Conservation (phyloP, 2,797 vertebrate species). For the Gephyroberyx darwinii region DNA sequence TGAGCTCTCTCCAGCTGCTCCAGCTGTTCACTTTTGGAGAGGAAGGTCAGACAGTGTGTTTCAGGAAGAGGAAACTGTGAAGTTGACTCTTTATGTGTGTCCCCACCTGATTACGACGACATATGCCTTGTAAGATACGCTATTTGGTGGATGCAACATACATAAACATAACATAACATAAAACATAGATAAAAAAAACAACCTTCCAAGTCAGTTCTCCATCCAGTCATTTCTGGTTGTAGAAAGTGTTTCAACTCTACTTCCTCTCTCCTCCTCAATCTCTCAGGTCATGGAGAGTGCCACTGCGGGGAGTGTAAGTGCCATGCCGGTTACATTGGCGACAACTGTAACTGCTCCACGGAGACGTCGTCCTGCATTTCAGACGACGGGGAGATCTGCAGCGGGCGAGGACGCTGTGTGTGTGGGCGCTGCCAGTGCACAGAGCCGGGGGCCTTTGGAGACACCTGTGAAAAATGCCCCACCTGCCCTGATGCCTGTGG, state of each 20-base stretch:
- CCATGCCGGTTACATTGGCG: conserved; percentile 89
- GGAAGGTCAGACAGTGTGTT: conserved; percentile 28
- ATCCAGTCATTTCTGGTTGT: background rate
- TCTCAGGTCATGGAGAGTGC: conserved; percentile 91
- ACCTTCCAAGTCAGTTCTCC: background rate
- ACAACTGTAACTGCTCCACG: conserved; percentile 96
- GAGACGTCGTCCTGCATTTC: conserved; percentile 85
- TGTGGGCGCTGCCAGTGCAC: conserved; percentile 93
- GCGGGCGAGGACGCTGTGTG: conserved; percentile 86
- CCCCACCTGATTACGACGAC: background rate
- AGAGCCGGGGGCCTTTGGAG: conserved; percentile 92
- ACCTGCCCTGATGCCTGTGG: conserved; percentile 95
- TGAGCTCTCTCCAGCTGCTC: conserved; percentile 31
- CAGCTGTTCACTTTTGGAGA: conserved; percentile 36
- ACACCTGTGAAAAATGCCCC: conserved; percentile 94
- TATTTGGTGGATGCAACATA: background rate
- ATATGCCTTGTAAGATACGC: background rate
- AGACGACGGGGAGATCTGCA: conserved; percentile 91
- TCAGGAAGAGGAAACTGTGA: background rate
- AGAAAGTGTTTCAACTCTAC: too few species aligned
- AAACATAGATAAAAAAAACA: too few species aligned
- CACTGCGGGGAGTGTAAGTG: conserved; percentile 97
- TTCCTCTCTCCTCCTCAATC: background rate
- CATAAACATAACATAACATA: too few species aligned
- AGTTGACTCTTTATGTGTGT: background rate